Base-by-base conservation (phyloP, 1,140 invertebrate genomes). In the Catajapyx aquilonaris region DNA sequence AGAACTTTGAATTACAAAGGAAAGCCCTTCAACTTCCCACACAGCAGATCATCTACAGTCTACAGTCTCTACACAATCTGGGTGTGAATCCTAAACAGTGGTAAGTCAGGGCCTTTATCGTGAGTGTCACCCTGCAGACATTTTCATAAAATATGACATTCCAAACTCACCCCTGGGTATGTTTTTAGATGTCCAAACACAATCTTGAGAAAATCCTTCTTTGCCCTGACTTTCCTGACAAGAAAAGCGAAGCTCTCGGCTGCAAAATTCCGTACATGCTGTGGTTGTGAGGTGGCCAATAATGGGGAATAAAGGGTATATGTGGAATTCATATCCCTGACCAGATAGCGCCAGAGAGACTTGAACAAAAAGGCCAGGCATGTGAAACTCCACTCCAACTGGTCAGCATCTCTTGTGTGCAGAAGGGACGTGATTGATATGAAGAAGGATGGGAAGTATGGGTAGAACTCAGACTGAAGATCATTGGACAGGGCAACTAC, bases 241-340 rank as follows among this genome's bases (percentile, higher is more conserved):
- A 93, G 73, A 62, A 86, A 91, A 10, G 85, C 75, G 64, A 94
- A 91, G 60, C 81, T 83, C 59, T 93, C 84, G 1, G 83, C 80
- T n/a, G 85, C 84, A 68, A 93, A 93, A 52, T 76, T 76, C 43
- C 76, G 75, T n/a, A 93, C 73, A 50, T 88, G 85, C 35, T 69
- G 63, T 37, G 78, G 79, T 43, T 70, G 64, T 3, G 61, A 57
- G 32, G 74, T 69, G 42, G 69, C 71, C 4, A 91, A 51, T 1
- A 91, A 52, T 1, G 81, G 79, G 16, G 81, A 54, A 25, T 87
- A 69, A 25, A 71, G 60, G 33, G 72, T 69, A 41, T 86, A 72
- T 0, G 87, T 68, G 20, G 64, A 62, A 25, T 69, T 61, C 31
- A 90, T 69, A 53, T 91, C 75, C 50, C 73, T 76, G 2, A 87